phyloP scores from a whole-genome alignment of 2,113 vertebrate species.

The Lipotes vexillifer region DNA sequence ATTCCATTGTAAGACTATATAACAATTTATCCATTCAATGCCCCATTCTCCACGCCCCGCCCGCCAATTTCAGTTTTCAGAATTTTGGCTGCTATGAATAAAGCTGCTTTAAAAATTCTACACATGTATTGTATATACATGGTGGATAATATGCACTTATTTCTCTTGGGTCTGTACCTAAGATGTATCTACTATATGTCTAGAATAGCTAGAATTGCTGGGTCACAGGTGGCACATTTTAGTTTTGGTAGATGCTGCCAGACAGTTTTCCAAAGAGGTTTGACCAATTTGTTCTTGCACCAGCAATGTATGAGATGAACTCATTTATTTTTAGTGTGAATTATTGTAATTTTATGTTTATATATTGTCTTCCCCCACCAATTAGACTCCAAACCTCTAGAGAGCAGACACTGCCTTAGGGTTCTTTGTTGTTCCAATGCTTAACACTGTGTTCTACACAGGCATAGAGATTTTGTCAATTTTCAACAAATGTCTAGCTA shows the following conservation, averaged over 20 bases:
- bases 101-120: neutral
- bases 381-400: neutral
- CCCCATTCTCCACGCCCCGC: accelerated
- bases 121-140: neutral
- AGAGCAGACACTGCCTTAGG: neutral
- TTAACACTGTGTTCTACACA: neutral
- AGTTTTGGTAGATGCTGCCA: neutral
- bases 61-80: neutral
- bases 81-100: neutral
- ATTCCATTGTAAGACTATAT: neutral
- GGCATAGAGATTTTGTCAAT: neutral
- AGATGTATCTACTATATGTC: neutral
- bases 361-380: neutral
- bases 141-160: neutral
- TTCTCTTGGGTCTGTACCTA: neutral
- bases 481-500: neutral
- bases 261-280: neutral
- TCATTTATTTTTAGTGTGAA: neutral
- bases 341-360: neutral
- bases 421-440: neutral
- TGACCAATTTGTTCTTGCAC: neutral
- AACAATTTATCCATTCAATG: neutral
- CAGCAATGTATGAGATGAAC: neutral
- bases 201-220: neutral
- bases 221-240: neutral